Conservation (phyloP, 2,888 invertebrate species). For the Diaperis boleti region DNA sequence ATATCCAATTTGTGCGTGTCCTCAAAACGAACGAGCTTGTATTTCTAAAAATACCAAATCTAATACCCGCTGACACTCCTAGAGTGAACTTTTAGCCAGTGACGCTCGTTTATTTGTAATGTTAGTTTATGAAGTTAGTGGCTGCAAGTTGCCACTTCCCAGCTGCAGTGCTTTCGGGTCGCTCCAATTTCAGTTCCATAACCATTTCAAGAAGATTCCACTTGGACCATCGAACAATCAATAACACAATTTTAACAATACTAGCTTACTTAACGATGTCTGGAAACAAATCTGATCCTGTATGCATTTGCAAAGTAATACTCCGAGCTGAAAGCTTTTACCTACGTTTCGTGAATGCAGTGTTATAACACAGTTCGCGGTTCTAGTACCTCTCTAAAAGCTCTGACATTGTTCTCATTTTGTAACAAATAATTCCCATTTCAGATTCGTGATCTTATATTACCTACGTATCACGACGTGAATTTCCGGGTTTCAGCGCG, state of each 20-base stretch:
- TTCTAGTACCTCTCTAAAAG: slow-evolving; percentile 26
- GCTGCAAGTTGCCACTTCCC: slow-evolving; percentile 9
- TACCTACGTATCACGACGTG: slow-evolving; percentile 8
- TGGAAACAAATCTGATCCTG: slow-evolving; percentile 17
- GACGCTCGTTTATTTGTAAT: slow-evolving; percentile 29
- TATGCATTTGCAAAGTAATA: slow-evolving; percentile 19
- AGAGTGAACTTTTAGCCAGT: slow-evolving; percentile 11
- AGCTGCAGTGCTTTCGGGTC: slow-evolving; percentile 15
- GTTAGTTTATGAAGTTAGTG: slow-evolving; percentile 25
- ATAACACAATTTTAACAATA: slow-evolving; percentile 13
- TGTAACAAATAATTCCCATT: slow-evolving; percentile 30
- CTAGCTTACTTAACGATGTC: slow-evolving; percentile 12
- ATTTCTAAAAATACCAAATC: slow-evolving; percentile 32
- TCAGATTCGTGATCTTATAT: slow-evolving; percentile 25
- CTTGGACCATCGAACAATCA: neutral
- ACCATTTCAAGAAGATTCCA: slow-evolving; percentile 10
- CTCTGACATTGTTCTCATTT: slow-evolving; percentile 30
- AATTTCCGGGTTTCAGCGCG: neutral
- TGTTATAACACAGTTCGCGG: slow-evolving; percentile 24
- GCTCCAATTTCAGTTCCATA: slow-evolving; percentile 20
- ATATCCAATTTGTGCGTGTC: slow-evolving; percentile 36
- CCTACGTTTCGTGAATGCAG: slow-evolving; percentile 20
- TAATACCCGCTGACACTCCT: slow-evolving; percentile 34
- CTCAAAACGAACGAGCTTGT: slow-evolving; percentile 30
- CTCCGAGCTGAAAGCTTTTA: slow-evolving; percentile 27